A percentile compares a stretch with the other conserved stretches of the same genome.
These are phyloP conservation scores for Cryptophagus acutangulus DNA, from an alignment of 2,888 invertebrate genomes.

Conservation along the genomic window DNA sequence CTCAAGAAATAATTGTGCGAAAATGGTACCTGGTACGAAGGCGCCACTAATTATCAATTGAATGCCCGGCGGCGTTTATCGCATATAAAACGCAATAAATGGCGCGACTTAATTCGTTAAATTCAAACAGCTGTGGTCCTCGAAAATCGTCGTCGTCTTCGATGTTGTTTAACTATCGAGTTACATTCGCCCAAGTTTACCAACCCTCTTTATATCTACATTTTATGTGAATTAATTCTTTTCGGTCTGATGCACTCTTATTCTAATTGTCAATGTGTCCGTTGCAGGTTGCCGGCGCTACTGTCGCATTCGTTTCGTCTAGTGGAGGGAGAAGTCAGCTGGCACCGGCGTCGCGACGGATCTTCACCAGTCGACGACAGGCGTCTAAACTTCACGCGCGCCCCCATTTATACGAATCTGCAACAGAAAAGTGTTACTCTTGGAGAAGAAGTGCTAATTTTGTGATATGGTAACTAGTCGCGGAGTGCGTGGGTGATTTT, in stretches of 20 bases:
- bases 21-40: too few relatives aligned
- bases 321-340: constrained; percentile 44
- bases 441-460: too few relatives aligned
- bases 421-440: too few relatives aligned
- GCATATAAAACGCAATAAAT: too few relatives aligned
- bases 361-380: constrained; percentile 55
- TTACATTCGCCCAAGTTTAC: constrained; percentile 5
- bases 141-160: too few relatives aligned
- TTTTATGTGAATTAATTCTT: constrained; percentile 40
- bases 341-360: constrained; percentile 52
- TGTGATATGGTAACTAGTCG: background rate
- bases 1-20: too few relatives aligned
- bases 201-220: too few relatives aligned
- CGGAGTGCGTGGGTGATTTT: too few relatives aligned
- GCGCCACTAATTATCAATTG: too few relatives aligned
- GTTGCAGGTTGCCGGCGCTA: constrained; percentile 48
- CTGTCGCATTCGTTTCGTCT: constrained; percentile 32
- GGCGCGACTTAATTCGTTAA: too few relatives aligned
- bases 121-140: too few relatives aligned
- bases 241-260: constrained; percentile 33
- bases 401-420: background rate
- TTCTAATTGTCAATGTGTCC: constrained; percentile 38
- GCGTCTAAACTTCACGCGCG: constrained; percentile 37
- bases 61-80: too few relatives aligned
- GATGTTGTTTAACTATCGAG: background rate